phyloP scores from a whole-genome alignment of 2,113 vertebrate genomes.

The Poeciliopsis prolifica region DNA sequence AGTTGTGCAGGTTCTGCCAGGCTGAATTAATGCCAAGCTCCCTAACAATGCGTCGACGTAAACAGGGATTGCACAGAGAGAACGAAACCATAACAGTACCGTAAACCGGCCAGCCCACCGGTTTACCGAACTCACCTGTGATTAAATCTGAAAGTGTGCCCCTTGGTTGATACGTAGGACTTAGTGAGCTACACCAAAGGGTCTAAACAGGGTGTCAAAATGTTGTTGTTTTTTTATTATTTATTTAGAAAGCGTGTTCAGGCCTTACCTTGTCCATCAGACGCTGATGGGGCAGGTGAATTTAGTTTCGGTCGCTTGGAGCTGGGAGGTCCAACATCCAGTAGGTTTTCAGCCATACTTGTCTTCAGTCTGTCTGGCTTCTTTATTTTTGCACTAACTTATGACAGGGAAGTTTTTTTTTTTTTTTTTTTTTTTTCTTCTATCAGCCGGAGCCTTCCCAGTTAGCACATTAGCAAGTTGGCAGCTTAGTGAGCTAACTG shows the following conservation, averaged over 20 bases:
- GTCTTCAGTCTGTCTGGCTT: constrained; percentile 27
- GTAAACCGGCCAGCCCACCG: constrained; percentile 9
- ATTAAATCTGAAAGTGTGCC: not conserved
- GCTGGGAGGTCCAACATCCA: constrained; percentile 92
- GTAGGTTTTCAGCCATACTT: constrained; percentile 94
- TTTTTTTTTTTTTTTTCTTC: constrained; percentile 12
- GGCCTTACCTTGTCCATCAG: constrained; percentile 92
- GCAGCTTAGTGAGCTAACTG: constrained; percentile 68
- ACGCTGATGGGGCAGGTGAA: constrained; percentile 91
- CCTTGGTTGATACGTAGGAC: not conserved
- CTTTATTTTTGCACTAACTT: constrained; percentile 21
- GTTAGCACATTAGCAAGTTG: constrained; percentile 73
- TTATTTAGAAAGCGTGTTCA: constrained; percentile 24
- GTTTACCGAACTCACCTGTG: not conserved
- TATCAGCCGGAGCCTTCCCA: constrained; percentile 43
- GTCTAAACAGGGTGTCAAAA: not conserved
- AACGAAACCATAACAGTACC: constrained; percentile 45
- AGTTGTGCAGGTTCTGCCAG: no score
- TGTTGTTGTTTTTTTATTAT: not conserved
- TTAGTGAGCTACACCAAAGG: rapidly evolving
- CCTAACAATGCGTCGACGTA: constrained; percentile 1
- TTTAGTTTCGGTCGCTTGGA: constrained; percentile 94
- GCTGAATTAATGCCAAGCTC: no score
- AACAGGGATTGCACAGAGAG: not conserved
- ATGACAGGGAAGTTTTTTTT: constrained; percentile 14